Percentiles rank a stretch among this genome's conserved stretches.
These are phyloP conservation scores for Periophthalmus modestus DNA, from an alignment of 2,113 vertebrate species.

Conservation along the genomic window DNA sequence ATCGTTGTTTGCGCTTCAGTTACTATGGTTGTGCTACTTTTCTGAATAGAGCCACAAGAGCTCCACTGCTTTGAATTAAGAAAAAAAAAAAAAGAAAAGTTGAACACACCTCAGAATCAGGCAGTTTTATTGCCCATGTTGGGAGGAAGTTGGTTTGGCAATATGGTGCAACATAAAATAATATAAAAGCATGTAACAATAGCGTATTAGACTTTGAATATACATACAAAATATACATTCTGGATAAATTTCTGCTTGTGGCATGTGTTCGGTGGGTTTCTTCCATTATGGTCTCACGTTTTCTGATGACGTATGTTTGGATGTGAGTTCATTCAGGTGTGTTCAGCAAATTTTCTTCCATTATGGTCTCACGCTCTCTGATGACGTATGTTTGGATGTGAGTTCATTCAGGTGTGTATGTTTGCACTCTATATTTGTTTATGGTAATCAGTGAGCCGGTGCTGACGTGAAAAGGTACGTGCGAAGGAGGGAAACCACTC, in stretches of 20 bases:
- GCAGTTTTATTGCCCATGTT: too few relatives aligned
- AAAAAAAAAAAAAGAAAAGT: too few relatives aligned
- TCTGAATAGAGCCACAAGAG: slow-evolving; percentile 14
- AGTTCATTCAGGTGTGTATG: background rate
- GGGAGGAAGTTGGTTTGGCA: too few relatives aligned
- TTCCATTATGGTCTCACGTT: background rate
- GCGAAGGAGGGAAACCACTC: background rate
- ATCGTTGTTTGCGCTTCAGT: slow-evolving; percentile 30
- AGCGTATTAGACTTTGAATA: too few relatives aligned
- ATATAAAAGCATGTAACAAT: too few relatives aligned
- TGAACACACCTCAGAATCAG: too few relatives aligned
- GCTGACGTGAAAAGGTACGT: background rate
- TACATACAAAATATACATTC: too few relatives aligned
- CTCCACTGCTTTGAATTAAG: background rate
- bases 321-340: background rate
- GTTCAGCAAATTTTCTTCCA: background rate
- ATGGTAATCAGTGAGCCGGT: background rate
- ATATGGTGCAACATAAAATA: too few relatives aligned
- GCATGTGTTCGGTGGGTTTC: too few relatives aligned
- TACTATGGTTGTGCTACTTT: slow-evolving; percentile 4
- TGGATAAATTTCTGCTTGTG: background rate
- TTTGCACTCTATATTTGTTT: background rate
- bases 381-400: background rate
- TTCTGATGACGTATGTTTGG: background rate
- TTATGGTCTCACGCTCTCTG: background rate